phyloP scores from a whole-genome alignment of 2,797 vertebrate species.

The Emydoidea blandingii region DNA sequence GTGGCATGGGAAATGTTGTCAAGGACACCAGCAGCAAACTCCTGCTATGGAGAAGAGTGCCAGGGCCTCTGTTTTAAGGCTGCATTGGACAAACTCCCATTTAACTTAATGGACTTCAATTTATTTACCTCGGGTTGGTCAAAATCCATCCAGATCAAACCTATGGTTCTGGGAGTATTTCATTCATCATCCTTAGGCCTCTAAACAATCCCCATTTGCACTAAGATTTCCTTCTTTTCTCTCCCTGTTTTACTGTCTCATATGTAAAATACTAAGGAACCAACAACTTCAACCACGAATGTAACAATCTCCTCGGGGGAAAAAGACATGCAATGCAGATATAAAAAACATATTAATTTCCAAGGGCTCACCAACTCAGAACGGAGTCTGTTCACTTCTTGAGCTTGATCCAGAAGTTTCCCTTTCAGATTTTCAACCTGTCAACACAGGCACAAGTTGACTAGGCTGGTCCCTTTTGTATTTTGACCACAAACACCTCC shows the following conservation, averaged over 20 bases:
- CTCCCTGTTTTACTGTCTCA: not conserved
- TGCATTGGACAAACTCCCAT: not conserved
- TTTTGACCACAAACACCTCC: not conserved
- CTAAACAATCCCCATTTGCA: rapidly evolving
- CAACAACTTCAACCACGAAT: not conserved
- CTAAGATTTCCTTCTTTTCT: not conserved
- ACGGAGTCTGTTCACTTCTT: slow-evolving; percentile 91
- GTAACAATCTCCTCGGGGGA: rapidly evolving
- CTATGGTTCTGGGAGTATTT: not conserved
- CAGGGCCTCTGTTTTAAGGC: rapidly evolving
- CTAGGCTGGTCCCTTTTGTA: not conserved
- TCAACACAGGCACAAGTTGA: slow-evolving; percentile 9
- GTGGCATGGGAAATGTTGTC: not conserved
- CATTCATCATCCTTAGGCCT: too few relatives aligned
- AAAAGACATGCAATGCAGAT: too few relatives aligned
- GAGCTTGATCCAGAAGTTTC: slow-evolving; percentile 88
- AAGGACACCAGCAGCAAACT: not conserved
- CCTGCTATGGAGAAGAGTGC: not conserved
- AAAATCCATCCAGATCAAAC: rapidly evolving
- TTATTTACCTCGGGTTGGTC: rapidly evolving
- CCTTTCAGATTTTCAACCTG: slow-evolving; percentile 92
- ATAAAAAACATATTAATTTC: not conserved
- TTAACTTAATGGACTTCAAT: rapidly evolving
- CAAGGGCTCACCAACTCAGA: slow-evolving; percentile 88
- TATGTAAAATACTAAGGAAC: rapidly evolving